Evolutionary conservation across 2,113 vertebrate genomes (phyloP), one percentile per base, ranked within the genome.

Genomic region (Campylomormyrus tamandua): DNA sequence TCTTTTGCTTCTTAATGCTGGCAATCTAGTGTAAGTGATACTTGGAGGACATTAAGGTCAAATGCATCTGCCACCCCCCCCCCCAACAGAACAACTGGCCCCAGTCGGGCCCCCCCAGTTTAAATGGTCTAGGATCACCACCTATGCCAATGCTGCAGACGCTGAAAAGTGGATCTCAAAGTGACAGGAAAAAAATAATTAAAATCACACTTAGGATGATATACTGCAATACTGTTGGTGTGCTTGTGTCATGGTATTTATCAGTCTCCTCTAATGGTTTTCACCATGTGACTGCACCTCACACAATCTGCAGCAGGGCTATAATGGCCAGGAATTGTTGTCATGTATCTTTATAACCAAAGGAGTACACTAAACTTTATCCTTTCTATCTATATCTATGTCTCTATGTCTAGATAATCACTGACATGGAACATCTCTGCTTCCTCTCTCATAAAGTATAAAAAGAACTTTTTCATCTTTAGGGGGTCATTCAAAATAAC

Each of bases 401-500:
- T 70, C 24, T 62, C 62, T 4, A 13, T 27, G n/a, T 70, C n/a
- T 31, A 31, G 35, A 80, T 48, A 45, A 49, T 49, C 19, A 85
- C 83, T 27, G 39, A 86, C 46, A 86, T 46, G 2, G 24, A 86
- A 27, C 48, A 49, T 86, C 48, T 42, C n/a, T 80, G 46, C 45
- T 85, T 50, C n/a, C 46, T 86, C 46, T 21, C 21, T 15, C 24
- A 27, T 19, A 86, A 86, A 86, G 45, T 49, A 50, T 86, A 86
- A 49, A 48, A 48, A 49, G 45, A 86, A 27, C 21, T 15, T n/a
- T 86, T 50, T 42, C 45, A 48, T 86, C 46, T 49, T 86, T 48
- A 86, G 46, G 74, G 83, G 83, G 48, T 85, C 21, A 15, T 48
- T 86, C 83, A 86, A 86, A 86, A 86, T 86, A 48, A 86, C 83